These are phyloP conservation scores for cat (Felis catus) DNA, from an alignment of 2,113 vertebrate genomes.

Conservation along the genomic window F.catus_Fca126_mat1.0 CM031413.1:38679501-38680000, in stretches of 20 bases:
- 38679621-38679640: neutral
- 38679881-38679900: neutral
- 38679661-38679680: neutral
- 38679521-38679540: slow-evolving; percentile 59
- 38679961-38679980: too few species aligned
- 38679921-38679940: fast-evolving
- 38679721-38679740: neutral
- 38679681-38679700: neutral
- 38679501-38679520: slow-evolving; percentile 67
- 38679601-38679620: neutral
- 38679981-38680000: neutral
- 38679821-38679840: neutral
- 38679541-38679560: slow-evolving; percentile 34
- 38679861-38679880: neutral
- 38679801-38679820: neutral
- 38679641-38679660: neutral
- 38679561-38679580: slow-evolving; percentile 30
- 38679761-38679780: neutral
- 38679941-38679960: neutral
- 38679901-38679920: neutral
- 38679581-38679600: neutral
- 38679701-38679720: neutral
- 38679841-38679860: neutral
- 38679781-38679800: neutral
- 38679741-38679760: neutral